phyloP scores from a whole-genome alignment of 2,113 vertebrate genomes.

The Chamaea fasciata region DNA sequence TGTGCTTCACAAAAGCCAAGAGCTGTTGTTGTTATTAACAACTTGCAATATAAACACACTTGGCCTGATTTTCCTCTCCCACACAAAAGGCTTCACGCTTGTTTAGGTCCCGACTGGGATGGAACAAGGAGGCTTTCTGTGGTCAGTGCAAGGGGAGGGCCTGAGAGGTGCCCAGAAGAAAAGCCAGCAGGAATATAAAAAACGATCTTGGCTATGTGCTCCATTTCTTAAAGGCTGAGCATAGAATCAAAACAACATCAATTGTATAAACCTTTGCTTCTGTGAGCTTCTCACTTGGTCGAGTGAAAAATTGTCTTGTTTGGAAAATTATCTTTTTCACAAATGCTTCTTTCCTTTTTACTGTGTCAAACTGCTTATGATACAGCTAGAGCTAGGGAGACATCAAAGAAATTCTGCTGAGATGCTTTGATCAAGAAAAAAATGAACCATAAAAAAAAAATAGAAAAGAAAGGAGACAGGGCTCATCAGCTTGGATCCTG shows the following conservation, averaged over 20 bases:
- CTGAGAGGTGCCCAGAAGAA: not conserved
- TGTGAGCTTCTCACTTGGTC: not conserved
- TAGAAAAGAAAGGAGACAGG: not conserved
- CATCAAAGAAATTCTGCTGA: slow-evolving; percentile 30
- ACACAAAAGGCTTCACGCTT: not conserved
- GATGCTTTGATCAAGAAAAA: not conserved
- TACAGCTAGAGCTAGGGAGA: not conserved
- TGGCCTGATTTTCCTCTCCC: slow-evolving; percentile 16
- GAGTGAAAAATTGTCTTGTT: not conserved
- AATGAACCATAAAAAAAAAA: not conserved
- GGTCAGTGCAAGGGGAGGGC: not conserved
- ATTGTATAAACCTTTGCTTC: not conserved
- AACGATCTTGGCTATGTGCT: not conserved
- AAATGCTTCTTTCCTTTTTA: not conserved
- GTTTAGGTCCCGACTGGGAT: not conserved
- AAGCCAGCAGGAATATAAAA: not conserved
- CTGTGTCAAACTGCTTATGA: not conserved
- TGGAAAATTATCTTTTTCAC: not conserved
- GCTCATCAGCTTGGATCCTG: not conserved
- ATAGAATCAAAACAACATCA: not conserved
- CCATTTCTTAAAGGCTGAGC: not conserved
- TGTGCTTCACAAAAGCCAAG: not conserved
- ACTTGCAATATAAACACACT: slow-evolving; percentile 1
- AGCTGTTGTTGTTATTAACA: slow-evolving; percentile 16
- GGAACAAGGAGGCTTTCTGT: not conserved